Base-by-base conservation (phyloP, 2,888 invertebrate genomes). In the Emmelina monodactyla region DNA sequence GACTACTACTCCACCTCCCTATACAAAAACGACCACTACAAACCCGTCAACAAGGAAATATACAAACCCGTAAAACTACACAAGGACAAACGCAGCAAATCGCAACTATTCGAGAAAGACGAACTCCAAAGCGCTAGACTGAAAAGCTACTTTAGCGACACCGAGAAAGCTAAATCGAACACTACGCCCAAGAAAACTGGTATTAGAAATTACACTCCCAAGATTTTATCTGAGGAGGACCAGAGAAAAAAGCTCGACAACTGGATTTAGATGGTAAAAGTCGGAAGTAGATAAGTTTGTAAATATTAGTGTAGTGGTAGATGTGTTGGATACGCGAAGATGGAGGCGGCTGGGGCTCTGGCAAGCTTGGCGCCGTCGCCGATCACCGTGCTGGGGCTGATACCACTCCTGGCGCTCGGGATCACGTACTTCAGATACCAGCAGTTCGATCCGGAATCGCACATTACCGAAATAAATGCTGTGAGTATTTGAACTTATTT, bases 401-500 rank as follows among this genome's bases (percentile, higher is more conserved):
- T 92, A 62, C 92, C 92, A 50, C 83, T 92, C 50, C 82, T 92
- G 62, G 89, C 91, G 43, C 86, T 91, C 49, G 91, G 91, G 52
- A 81, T 92, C 63, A 87, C 91, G 51, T 88, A 88, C 64, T 88
- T 89, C 82, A 85, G 88, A 56, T 93, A 93, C 78, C 85, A 88
- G 62, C 85, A 85, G 55, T 83, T 86, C 53, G 94, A 94, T 72
- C 93, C 93, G 41, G 94, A 94, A 69, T 86, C 88, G 16, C 88
- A 87, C 59, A 85, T 89, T 37, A 81, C 83, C 48, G 88, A 92
- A 62, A 83, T 86, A 40, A 81, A 82, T 65, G 76, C 85, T 78
- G 91, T 92, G 75, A 85, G 83, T 82, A 19, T 25, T n/a, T 25
- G 9, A n/a, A n/a, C n/a, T n/a, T n/a, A n/a, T n/a, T n/a, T n/a